phyloP scores from a whole-genome alignment of 1,140 invertebrate species.

The Agrypnia vestita region DNA sequence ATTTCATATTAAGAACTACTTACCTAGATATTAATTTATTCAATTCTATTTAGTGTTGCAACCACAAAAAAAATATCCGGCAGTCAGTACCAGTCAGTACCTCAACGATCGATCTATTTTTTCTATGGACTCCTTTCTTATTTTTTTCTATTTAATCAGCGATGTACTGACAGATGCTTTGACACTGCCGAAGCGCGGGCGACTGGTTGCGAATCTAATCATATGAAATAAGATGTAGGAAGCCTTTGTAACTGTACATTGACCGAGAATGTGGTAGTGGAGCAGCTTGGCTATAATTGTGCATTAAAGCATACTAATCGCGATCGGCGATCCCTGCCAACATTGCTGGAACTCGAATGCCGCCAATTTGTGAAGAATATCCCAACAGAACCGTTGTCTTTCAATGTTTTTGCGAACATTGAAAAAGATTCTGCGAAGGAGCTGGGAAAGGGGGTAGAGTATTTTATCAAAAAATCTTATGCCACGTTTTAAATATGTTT shows the following conservation, averaged over 20 bases:
- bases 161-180: conserved; percentile 3
- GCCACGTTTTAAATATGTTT: too few relatives aligned
- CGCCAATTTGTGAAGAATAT: too few relatives aligned
- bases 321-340: not conserved
- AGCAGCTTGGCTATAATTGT: not conserved
- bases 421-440: too few relatives aligned
- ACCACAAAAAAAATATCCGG: too few relatives aligned
- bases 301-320: conserved; percentile 8
- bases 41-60: too few relatives aligned
- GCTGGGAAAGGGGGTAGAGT: too few relatives aligned
- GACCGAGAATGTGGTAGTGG: conserved; percentile 33
- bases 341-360: not conserved
- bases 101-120: conserved; percentile 15
- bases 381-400: too few relatives aligned
- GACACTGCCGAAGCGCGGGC: not conserved
- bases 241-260: conserved; percentile 46
- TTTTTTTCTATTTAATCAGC: conserved; percentile 6
- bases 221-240: not conserved
- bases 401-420: too few relatives aligned
- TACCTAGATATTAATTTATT: too few relatives aligned
- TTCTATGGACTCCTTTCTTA: not conserved
- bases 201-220: conserved; percentile 15
- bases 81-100: not conserved
- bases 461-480: too few relatives aligned
- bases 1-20: too few relatives aligned